Base-by-base conservation (phyloP, 2,888 invertebrate species). In the Eremobia ochroleuca region DNA sequence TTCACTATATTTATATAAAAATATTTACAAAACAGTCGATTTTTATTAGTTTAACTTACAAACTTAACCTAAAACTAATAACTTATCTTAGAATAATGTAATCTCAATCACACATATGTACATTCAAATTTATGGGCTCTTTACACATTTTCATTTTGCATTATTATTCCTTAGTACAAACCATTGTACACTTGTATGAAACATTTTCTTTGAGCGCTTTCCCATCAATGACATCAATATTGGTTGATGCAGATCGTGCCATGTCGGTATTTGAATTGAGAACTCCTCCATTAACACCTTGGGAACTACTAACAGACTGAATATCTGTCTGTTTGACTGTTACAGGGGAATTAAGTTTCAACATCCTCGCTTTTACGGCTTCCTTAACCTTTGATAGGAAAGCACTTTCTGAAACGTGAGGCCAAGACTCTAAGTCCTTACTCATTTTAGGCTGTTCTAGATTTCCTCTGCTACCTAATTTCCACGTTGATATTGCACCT, bases 181-280 rank as follows among this genome's bases (percentile, higher is more conserved):
- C 87, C 93, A 96, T 93, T 83, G 89, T 94, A 87, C 96, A 96
- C 83, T 93, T 94, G 77, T 96, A 96, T 0, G 94, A 85, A 28
- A 94, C 91, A 78, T 95, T 95, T 91, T 96, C 94, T 86, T 94
- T 92, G 49, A 95, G 82, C 0, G 91, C 75, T 28, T 90, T 83
- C 40, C 79, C 79, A 25, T 77, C 49, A 21, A 86, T 59, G 6
- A 88, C 77, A 28, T 89, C 87, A 49, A 87, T 72, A 68, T 89
- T 91, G 52, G 92, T 90, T n/a, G 94, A 91, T 0, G 93, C 91
- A 9, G 93, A 90, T 68, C 88, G 89, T 37, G 85, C 37, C 92
- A 93, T 92, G 77, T 93, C 91, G 55, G 74, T 79, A 28, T 55
- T 52, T n/a, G 59, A 40, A 11, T 66, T 65, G 1, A 67, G 34